Conservation (phyloP, 2,113 vertebrate genomes). For the Pollimyrus isidori region DNA sequence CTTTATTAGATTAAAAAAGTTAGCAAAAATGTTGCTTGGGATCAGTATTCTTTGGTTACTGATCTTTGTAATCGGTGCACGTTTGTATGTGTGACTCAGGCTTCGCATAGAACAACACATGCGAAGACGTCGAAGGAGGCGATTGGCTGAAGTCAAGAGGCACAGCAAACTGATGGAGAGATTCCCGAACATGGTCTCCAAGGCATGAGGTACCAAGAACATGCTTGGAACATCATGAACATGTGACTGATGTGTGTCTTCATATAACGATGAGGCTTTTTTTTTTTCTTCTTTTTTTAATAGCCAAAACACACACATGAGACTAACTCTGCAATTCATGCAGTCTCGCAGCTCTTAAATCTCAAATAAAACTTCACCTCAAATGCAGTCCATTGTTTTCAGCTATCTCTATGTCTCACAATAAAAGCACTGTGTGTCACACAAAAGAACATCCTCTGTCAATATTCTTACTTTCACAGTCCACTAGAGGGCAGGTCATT, state of each 20-base stretch:
- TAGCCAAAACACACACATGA: neutral
- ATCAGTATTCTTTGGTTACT: neutral
- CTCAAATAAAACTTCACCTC: neutral
- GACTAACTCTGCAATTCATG: neutral
- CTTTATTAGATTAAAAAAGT: neutral
- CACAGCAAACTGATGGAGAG: slow-evolving; percentile 50
- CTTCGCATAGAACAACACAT: slow-evolving; percentile 70
- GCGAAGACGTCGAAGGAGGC: slow-evolving; percentile 41
- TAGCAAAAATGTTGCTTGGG: neutral
- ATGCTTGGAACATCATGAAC: neutral
- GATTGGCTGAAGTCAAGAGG: slow-evolving; percentile 42
- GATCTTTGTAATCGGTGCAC: neutral
- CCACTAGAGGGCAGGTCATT: neutral
- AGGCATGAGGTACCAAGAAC: neutral
- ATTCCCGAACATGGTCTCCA: slow-evolving; percentile 50
- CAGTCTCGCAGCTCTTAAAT: neutral
- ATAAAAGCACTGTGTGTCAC: neutral
- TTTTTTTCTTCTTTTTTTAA: neutral
- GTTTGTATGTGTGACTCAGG: slow-evolving; percentile 54
- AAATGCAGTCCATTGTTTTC: neutral
- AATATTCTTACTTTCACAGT: neutral
- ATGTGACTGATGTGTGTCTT: neutral
- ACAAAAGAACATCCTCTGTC: neutral
- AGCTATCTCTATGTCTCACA: neutral
- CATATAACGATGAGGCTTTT: neutral